A percentile compares a stretch with the other conserved stretches of the same genome.
Conservation (phyloP, 64 coral and sea anemone species). For the Cladopsammia gracilis region DNA sequence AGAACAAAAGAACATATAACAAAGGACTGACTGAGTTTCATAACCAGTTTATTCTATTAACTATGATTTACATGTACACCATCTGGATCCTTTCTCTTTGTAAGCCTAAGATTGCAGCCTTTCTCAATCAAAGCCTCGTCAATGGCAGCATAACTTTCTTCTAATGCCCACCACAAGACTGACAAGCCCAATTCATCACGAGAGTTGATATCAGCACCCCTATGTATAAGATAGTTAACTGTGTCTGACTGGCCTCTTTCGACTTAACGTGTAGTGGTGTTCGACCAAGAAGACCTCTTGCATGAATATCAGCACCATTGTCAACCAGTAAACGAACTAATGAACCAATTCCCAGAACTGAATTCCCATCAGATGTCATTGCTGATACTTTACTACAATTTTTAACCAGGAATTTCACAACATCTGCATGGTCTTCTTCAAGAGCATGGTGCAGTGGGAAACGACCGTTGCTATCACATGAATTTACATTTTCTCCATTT, state of each 20-base stretch:
- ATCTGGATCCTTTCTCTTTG: neutral
- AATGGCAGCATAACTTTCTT: neutral
- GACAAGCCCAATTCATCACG: neutral
- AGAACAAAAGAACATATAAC: no score
- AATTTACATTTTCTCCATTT: no score
- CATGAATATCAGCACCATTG: neutral
- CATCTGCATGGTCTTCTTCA: no score
- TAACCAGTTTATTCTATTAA: no score
- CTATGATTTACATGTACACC: no score
- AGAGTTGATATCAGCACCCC: slow-evolving; percentile 12
- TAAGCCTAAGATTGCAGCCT: neutral
- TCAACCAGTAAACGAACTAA: neutral
- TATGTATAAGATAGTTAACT: neutral
- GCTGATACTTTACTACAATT: neutral
- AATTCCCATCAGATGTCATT: neutral
- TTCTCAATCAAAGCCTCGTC: neutral
- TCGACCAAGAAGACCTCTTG: neutral
- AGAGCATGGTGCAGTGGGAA: no score
- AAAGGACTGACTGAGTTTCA: no score
- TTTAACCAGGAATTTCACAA: neutral
- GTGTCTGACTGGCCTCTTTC: slow-evolving; percentile 13
- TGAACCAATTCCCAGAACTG: neutral
- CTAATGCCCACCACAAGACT: neutral
- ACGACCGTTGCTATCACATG: no score
- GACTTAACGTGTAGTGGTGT: neutral